Evolutionary conservation across 2,113 vertebrate species (phyloP).

Genomic region (Centropristis striata): DNA sequence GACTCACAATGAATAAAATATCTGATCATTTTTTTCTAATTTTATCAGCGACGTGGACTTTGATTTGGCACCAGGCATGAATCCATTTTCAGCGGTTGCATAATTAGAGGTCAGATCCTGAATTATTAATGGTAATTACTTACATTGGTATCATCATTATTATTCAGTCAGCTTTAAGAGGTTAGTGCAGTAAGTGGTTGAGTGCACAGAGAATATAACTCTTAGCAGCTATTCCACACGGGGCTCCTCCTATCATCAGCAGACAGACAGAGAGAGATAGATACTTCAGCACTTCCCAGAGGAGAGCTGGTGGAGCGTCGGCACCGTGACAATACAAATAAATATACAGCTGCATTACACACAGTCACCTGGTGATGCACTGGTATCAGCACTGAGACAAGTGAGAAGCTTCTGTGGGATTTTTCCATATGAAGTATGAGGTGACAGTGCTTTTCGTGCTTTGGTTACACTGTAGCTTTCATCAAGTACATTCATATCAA

Average conservation of each 20-base stretch:
- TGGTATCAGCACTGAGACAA: background rate
- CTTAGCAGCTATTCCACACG: conserved; percentile 30
- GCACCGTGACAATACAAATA: background rate
- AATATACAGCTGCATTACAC: background rate
- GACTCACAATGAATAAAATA: conserved; percentile 57
- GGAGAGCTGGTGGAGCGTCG: background rate
- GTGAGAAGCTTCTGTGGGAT: background rate
- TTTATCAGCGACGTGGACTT: conserved; percentile 35
- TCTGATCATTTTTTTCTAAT: conserved; percentile 45
- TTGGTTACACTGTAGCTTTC: background rate
- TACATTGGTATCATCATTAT: conserved; percentile 71
- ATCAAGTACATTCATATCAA: background rate
- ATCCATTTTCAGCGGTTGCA: conserved; percentile 49
- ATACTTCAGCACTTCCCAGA: conserved; percentile 19
- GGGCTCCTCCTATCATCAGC: background rate
- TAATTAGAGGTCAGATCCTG: conserved; percentile 51
- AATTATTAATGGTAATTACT: conserved; percentile 77
- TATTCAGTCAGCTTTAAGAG: conserved; percentile 69
- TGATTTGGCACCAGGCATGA: conserved; percentile 37
- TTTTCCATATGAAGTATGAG: background rate
- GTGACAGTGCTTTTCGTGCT: background rate
- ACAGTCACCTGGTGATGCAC: background rate
- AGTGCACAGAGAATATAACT: conserved; percentile 50
- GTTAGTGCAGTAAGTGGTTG: conserved; percentile 59
- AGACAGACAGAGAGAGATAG: conserved; percentile 21